Conservation (phyloP, 23 tunicate genomes). For the Trididemnum clinides region DNA sequence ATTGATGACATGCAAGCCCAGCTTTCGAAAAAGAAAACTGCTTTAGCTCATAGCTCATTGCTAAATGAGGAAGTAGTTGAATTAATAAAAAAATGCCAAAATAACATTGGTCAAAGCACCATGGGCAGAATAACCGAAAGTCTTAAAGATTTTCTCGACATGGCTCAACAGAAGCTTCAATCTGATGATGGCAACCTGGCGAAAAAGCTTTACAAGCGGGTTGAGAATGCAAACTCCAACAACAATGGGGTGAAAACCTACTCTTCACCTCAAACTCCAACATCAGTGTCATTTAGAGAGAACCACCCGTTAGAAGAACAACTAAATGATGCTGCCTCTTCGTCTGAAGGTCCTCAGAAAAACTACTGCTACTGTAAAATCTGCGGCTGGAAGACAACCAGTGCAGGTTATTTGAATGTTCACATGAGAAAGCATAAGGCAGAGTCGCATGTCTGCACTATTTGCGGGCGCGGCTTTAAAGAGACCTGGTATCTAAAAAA, state of each 20-base stretch:
- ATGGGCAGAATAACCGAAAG: conserved; percentile 88
- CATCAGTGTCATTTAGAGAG: no score
- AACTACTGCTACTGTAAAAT: conserved; percentile 30
- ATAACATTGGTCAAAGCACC: conserved; percentile 74
- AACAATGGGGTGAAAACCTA: conserved; percentile 19
- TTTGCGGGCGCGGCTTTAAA: conserved; percentile 61
- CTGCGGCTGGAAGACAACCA: conserved; percentile 71
- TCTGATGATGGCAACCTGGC: background rate
- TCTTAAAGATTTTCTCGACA: conserved; percentile 72
- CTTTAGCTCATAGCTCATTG: conserved; percentile 81
- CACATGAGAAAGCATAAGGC: conserved; percentile 77
- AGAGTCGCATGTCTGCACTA: conserved; percentile 54
- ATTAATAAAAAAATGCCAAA: conserved; percentile 81
- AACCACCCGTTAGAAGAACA: background rate
- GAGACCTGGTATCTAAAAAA: conserved; percentile 74
- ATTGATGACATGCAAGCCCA: background rate
- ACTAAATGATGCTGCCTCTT: background rate
- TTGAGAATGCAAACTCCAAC: conserved; percentile 37
- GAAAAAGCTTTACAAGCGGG: background rate
- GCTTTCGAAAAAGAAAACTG: background rate
- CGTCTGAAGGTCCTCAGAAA: background rate
- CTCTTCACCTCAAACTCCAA: background rate
- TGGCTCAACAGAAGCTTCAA: conserved; percentile 46
- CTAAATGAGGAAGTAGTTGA: conserved; percentile 80
- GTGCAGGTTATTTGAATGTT: conserved; percentile 64